Evolutionary conservation across 2,888 invertebrate species (phyloP), one percentile per base, ranked within the genome.

Genomic region (Stenolophus ochropezus): DNA sequence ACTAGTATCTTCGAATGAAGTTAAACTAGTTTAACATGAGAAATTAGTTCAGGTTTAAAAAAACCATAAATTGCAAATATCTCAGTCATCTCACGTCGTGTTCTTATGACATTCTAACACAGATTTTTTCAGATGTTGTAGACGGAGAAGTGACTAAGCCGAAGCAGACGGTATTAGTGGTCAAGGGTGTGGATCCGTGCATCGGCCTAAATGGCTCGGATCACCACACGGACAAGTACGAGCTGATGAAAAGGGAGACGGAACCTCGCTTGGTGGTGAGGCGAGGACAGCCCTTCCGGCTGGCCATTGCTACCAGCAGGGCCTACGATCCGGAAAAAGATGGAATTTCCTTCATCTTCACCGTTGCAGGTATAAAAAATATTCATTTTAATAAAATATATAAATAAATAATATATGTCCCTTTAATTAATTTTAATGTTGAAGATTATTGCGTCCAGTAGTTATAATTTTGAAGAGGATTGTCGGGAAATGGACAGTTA

Each of bases 291-390:
- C 90, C 93, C 16, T 96, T 97, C 88, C 91, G 91, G 86, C 87
- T 95, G 27, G 56, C 56, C 11, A 80, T 97, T 78, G 91, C 92
- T 11, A 91, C 97, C 82, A 95, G 94, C 86, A 91, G 96, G 73
- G 92, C 94, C 11, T 97, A 94, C 88, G 93, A 94, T 85, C 91
- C 93, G 18, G 91, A 91, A 14, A 92, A 90, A 86, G 97, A 97
- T 89, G 96, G 94, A 4, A 91, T 97, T 58, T 96, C 96, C 49
- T 94, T 97, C 85, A 94, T 97, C 81, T 96, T 97, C 87, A 94
- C 94, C 71, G 93, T 96, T 20, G 91, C 93, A 86, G 95, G 95
- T 91, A 89, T 84, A 87, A 42, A 42, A 8, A 42, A 1, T 11
- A 42, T 42, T 42, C 0, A 8, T 33, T 8, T 33, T 8, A 2